These are phyloP conservation scores for Ammospiza caudacuta DNA, from an alignment of 2,113 vertebrate genomes.

Conservation along the genomic window DNA sequence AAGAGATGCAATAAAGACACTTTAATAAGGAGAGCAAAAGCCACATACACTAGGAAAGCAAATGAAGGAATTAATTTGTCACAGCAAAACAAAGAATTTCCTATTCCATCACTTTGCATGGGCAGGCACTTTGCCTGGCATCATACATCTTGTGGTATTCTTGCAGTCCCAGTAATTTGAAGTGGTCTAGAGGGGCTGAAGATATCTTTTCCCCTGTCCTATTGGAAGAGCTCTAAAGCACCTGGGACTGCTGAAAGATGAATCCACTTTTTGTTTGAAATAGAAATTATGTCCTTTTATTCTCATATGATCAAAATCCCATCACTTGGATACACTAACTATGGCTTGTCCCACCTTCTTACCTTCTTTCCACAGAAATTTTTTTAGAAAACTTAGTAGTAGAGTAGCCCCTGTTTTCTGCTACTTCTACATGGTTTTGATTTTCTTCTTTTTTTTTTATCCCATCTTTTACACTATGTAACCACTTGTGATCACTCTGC, in stretches of 20 bases:
- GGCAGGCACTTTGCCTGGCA: background rate
- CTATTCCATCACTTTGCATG: background rate
- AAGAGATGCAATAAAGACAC: background rate
- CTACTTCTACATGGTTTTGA: background rate
- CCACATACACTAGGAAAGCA: background rate
- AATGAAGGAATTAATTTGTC: background rate
- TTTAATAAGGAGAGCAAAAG: background rate
- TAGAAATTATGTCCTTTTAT: background rate
- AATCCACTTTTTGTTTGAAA: background rate
- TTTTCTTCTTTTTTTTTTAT: background rate
- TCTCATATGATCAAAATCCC: background rate
- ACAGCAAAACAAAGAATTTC: background rate
- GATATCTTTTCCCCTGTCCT: background rate
- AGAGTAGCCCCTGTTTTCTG: background rate
- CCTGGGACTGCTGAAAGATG: background rate
- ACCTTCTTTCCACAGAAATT: background rate
- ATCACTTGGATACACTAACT: background rate
- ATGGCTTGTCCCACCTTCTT: background rate
- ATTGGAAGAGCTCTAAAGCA: background rate
- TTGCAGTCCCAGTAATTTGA: background rate
- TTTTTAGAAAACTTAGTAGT: background rate
- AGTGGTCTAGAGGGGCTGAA: background rate
- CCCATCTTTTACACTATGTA: background rate
- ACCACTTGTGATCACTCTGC: background rate
- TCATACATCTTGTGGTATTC: fast-evolving